phyloP scores from a whole-genome alignment of 2,888 invertebrate genomes.

The Machimus atricapillus region DNA sequence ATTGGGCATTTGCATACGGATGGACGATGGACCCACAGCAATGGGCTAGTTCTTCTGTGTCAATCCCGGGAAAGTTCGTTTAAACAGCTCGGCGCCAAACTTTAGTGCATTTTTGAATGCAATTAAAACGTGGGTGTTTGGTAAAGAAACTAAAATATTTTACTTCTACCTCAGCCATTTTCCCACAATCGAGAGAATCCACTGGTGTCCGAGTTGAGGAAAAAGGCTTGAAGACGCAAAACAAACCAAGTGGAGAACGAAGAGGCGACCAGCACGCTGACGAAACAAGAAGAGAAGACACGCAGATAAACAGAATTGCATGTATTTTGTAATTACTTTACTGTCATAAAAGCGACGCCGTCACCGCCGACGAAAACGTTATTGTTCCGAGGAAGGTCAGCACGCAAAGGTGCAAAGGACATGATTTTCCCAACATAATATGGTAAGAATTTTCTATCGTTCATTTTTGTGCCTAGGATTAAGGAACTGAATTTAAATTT shows the following conservation, averaged over 20 bases:
- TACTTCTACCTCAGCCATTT: not conserved
- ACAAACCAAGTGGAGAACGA: not conserved
- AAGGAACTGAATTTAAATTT: too few species aligned
- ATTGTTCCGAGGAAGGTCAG: not conserved
- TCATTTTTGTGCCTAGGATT: too few species aligned
- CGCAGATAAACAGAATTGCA: not conserved
- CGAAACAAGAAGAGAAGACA: not conserved
- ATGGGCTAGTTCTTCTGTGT: not conserved
- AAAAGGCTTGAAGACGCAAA: not conserved
- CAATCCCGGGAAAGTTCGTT: not conserved
- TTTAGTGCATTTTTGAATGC: not conserved
- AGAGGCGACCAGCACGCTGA: not conserved
- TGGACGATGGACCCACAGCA: not conserved
- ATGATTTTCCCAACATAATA: not conserved
- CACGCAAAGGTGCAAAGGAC: not conserved
- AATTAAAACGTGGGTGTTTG: not conserved
- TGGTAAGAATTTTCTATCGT: too few species aligned
- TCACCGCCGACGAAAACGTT: too few species aligned
- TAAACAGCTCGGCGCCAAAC: not conserved
- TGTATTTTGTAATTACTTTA: not conserved
- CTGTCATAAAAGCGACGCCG: not conserved
- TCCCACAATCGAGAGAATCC: not conserved
- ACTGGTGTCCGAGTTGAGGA: not conserved
- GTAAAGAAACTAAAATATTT: not conserved
- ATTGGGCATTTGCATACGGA: not conserved